Evolutionary conservation across 2,113 vertebrate genomes (phyloP), one percentile per base, ranked within the genome.

Genomic region (Nanorana parkeri): DNA sequence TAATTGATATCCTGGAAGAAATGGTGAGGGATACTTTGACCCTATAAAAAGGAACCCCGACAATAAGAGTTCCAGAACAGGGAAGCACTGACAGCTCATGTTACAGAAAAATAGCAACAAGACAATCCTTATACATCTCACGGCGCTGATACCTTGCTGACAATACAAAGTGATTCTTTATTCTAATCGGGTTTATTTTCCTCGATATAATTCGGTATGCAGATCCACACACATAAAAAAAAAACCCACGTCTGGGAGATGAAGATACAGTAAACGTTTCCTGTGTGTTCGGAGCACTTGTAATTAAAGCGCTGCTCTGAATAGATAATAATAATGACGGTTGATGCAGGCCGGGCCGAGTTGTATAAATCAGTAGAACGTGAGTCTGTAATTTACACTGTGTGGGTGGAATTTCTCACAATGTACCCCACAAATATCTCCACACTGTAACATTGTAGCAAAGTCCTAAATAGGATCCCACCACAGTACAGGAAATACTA

Each of bases 231-330:
- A 36, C 1, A 29, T 4, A 58, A 73, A 29, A 24, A 73, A 58
- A 15, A 29, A 17, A 73, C 56, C 15, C 19, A 7, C 29, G 69
- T 29, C 8, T 6, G 56, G 71, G 21, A 21, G 28, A 74, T 20
- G 20, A 17, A 26, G 54, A 74, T 15, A 17, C 71, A 74, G 20
- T 56, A 47, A 47, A 47, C 41, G 51, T 73, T 73, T 73, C 51
- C 69, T 56, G 24, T 28, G 16, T 28, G 51, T 19, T 5, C n/a
- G 5, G 41, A 1, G 13, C 41, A 47, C n/a, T 21, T 58, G n/a
- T 74, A 74, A 74, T 74, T 55, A 74, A 58, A 60, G 71, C 21
- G 71, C 71, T 32, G 17, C 13, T 58, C 28, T 60, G 54, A 74
- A 36, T 60, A 55, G 71, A 74, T 74, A 74, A 74, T 73, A 10